phyloP scores from a whole-genome alignment of 2,888 invertebrate genomes.

The Scrobipalpa atriplicella region DNA sequence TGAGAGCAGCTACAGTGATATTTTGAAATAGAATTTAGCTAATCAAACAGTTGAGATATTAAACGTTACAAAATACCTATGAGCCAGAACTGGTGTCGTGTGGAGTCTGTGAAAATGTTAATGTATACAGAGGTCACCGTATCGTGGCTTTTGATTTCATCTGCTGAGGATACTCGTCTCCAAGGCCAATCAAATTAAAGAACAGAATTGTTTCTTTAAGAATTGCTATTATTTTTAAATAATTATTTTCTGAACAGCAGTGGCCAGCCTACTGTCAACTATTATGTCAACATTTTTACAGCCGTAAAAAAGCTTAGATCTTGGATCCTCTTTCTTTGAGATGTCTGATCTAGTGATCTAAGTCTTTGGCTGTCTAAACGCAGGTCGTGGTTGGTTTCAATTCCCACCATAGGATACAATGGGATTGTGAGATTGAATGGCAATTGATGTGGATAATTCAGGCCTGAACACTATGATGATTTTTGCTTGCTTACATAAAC shows the following conservation, averaged over 20 bases:
- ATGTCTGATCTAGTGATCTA: no score
- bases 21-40: background rate
- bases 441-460: no score
- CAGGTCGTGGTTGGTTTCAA: no score
- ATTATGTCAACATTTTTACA: no score
- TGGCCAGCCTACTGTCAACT: no score
- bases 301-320: no score
- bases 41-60: background rate
- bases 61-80: slow-evolving; percentile 19
- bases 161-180: slow-evolving; percentile 6
- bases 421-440: no score
- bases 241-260: background rate
- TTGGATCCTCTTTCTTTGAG: no score
- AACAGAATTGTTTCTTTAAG: background rate
- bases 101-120: slow-evolving; percentile 29
- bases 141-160: slow-evolving; percentile 10
- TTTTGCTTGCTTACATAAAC: no score
- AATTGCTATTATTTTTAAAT: background rate
- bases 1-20: background rate
- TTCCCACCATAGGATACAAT: no score
- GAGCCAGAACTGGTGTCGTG: background rate
- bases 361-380: no score
- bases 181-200: slow-evolving; percentile 26
- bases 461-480: no score
- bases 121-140: slow-evolving; percentile 32